phyloP scores from a whole-genome alignment of 2,888 invertebrate species.

The Epinotia brunnichana region DNA sequence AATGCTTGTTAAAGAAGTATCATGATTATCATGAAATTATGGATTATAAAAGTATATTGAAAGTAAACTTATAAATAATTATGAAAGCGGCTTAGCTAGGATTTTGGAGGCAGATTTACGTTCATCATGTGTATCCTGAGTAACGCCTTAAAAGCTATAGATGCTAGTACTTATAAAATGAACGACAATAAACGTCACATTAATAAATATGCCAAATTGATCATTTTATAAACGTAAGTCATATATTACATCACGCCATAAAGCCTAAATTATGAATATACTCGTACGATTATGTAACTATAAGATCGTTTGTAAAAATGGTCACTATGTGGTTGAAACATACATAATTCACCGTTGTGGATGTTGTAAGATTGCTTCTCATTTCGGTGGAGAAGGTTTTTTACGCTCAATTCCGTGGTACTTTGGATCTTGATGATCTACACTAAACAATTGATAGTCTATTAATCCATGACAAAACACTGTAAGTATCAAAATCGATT shows the following conservation, averaged over 20 bases:
- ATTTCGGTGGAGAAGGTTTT: background rate
- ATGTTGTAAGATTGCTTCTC: background rate
- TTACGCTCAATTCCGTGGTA: background rate
- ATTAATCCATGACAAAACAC: background rate
- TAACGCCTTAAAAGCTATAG: conserved; percentile 9
- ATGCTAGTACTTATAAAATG: conserved; percentile 1
- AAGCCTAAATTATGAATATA: background rate
- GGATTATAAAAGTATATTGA: conserved; percentile 6
- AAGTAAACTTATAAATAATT: conserved; percentile 5
- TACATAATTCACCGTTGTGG: background rate
- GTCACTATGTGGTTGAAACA: background rate
- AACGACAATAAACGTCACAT: conserved; percentile 29
- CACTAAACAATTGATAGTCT: background rate
- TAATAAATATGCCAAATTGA: conserved; percentile 26
- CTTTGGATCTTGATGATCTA: no score
- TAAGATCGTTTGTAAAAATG: background rate
- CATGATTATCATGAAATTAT: conserved; percentile 4
- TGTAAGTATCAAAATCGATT: background rate
- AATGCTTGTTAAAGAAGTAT: conserved; percentile 10
- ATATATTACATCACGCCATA: background rate
- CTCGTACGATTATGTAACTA: background rate
- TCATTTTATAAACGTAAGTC: background rate
- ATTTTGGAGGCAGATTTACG: background rate
- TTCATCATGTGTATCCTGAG: background rate
- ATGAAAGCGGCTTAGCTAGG: background rate